Base-by-base conservation (phyloP, 2,888 invertebrate genomes). In the Hydriomena furcata region DNA sequence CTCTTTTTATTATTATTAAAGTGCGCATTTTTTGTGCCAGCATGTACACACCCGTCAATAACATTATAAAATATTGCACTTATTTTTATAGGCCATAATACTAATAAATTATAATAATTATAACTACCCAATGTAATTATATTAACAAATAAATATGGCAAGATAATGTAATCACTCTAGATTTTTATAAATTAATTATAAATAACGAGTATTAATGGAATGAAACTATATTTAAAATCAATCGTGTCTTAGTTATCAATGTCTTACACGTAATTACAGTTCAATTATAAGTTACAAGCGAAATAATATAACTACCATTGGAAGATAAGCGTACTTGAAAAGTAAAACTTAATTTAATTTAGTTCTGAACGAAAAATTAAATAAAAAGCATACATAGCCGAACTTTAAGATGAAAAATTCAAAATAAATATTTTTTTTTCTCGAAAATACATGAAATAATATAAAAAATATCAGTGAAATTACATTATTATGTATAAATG, bases 161-260 rank as follows among this genome's bases (percentile, higher is more conserved):
- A 61, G 61, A 61, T 46, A 25, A 25, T 41, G 13, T 41, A 13
- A 58, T 56, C 55, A 58, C 55, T 63, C 44, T 41, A 58, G 36
- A 47, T 44, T 48, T 49, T 57, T 59, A 52, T 53, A 56, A 52
- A 50, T 45, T 42, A 54, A 56, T 58, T 61, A 58, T 57, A 59
- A 40, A 30, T 61, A 68, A 68, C 65, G 77, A 77, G 75, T 76
- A 79, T 76, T 74, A 53, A 34, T 71, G 79, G 76, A 76, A 77
- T 76, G 68, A 70, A 66, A 23, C 34, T 13, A 5, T 28, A 43
- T 36, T 5, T 30, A 48, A 48, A 48, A 42, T 31, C 42, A 28
- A 68, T 65, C 44, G 28, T 40, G 49, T 50, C 41, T 59, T 61
- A 21, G n/a, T 31, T 47, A 21, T 24, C 10, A 32, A 17, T 43